phyloP scores from a whole-genome alignment of 2,888 invertebrate genomes.

The Acleris laterana region DNA sequence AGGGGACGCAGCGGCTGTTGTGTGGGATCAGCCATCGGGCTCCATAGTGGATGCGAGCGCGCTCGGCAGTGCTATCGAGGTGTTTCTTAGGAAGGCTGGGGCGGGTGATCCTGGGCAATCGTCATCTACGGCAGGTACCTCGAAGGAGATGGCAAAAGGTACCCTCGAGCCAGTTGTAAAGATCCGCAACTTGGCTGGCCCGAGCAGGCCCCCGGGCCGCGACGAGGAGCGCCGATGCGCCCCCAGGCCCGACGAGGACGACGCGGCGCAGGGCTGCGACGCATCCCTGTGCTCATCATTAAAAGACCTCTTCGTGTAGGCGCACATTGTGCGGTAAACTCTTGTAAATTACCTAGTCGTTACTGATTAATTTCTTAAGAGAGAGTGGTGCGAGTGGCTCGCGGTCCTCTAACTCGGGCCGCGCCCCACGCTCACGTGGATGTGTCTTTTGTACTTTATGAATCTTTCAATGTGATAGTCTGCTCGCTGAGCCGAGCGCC shows the following conservation, averaged over 20 bases:
- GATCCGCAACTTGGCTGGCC: conserved; percentile 63
- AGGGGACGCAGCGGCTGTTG: conserved; percentile 85
- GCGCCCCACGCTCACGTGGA: conserved; percentile 43
- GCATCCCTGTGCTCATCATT: conserved; percentile 92
- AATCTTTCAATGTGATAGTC: conserved; percentile 83
- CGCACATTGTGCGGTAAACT: conserved; percentile 57
- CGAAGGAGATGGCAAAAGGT: conserved; percentile 56
- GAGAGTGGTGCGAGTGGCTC: conserved; percentile 53
- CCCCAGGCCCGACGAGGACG: conserved; percentile 88
- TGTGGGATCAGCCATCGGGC: conserved; percentile 91
- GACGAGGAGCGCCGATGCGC: conserved; percentile 84
- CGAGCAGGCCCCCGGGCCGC: conserved; percentile 52
- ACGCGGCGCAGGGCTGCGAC: conserved; percentile 89
- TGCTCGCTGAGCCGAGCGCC: conserved; percentile 65
- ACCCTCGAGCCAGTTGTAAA: conserved; percentile 70
- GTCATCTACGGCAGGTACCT: conserved; percentile 53
- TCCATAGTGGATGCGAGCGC: conserved; percentile 92
- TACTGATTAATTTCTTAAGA: conserved; percentile 62
- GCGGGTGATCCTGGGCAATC: conserved; percentile 73
- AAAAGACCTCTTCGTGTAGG: conserved; percentile 94
- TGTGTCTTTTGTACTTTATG: conserved; percentile 72
- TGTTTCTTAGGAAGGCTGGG: conserved; percentile 87
- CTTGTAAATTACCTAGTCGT: conserved; percentile 73
- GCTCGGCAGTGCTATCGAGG: conserved; percentile 93
- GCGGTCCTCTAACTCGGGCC: conserved; percentile 45